phyloP scores from a whole-genome alignment of 1,140 invertebrate species.

The Lysiphlebus fabarum region DNA sequence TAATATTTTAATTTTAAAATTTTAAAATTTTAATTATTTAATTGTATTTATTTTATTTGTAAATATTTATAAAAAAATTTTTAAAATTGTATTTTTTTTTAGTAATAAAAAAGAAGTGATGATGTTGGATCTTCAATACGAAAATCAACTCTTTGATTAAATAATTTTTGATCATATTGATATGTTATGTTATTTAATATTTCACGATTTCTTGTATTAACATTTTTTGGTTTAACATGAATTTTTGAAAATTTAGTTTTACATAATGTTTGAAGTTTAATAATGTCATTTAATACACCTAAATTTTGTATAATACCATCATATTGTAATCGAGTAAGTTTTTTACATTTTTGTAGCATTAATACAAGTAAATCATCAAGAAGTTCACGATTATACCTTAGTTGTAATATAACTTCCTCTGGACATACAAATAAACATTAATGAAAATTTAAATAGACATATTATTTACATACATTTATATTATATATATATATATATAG shows the following conservation, averaged over 20 bases:
- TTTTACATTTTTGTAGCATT: constrained; percentile 45
- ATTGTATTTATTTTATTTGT: too few relatives aligned
- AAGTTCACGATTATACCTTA: constrained; percentile 50
- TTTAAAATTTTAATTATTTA: too few relatives aligned
- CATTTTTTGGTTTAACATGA: constrained; percentile 45
- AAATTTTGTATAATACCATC: constrained; percentile 51
- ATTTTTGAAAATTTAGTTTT: constrained; percentile 48
- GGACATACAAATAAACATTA: constrained; percentile 1
- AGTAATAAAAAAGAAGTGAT: too few relatives aligned
- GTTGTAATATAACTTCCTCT: constrained; percentile 50
- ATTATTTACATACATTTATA: too few relatives aligned
- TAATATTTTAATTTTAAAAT: too few relatives aligned
- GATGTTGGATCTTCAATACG: constrained; percentile 47
- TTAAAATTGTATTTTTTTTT: too few relatives aligned
- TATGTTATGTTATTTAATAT: constrained; percentile 43
- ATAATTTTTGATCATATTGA: constrained; percentile 42
- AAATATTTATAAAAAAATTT: too few relatives aligned
- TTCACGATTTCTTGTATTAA: constrained; percentile 39
- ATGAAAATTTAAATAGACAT: constrained; percentile 3
- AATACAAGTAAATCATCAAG: constrained; percentile 51
- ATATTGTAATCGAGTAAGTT: constrained; percentile 48
- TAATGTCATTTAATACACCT: constrained; percentile 47
- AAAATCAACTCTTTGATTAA: constrained; percentile 47
- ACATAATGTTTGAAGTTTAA: constrained; percentile 43
- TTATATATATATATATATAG: neutral